Conservation (phyloP, 2,888 invertebrate species). For the Dorcus parallelipipedus region DNA sequence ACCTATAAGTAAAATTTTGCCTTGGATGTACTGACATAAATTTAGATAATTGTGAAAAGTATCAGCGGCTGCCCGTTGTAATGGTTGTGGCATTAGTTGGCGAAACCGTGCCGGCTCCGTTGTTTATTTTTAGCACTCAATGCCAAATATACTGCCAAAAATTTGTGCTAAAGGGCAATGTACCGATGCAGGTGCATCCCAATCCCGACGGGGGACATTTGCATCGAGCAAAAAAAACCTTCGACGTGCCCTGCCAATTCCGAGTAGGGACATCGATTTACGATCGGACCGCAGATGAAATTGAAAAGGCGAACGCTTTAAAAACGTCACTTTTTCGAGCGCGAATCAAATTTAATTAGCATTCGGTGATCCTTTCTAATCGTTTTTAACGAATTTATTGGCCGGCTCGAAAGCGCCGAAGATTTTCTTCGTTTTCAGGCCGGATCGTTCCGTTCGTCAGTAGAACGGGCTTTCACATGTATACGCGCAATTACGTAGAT, state of each 20-base stretch:
- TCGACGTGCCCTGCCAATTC: neutral
- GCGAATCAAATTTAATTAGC: neutral
- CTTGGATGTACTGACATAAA: too few species aligned
- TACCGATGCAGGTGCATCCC: constrained; percentile 21
- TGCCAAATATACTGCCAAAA: constrained; percentile 29
- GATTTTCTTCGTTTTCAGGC: too few species aligned
- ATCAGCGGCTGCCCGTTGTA: neutral
- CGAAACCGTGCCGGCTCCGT: neutral
- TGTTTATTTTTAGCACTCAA: constrained; percentile 26
- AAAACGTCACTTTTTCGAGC: neutral
- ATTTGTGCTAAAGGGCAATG: constrained; percentile 30
- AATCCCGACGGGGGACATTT: neutral
- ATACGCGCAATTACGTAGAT: too few species aligned
- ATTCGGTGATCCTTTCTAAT: too few species aligned
- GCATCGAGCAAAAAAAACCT: neutral
- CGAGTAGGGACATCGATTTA: neutral
- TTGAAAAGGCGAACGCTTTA: neutral
- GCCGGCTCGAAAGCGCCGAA: too few species aligned
- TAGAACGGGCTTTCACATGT: too few species aligned
- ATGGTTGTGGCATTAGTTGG: neutral
- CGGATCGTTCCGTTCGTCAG: too few species aligned
- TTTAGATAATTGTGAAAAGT: too few species aligned
- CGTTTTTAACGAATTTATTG: too few species aligned
- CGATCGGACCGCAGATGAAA: neutral
- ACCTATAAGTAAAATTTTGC: too few species aligned